Evolutionary conservation across 1,140 invertebrate genomes (phyloP), one percentile per base, ranked within the genome.

Genomic region (Notospermus geniculatus): DNA sequence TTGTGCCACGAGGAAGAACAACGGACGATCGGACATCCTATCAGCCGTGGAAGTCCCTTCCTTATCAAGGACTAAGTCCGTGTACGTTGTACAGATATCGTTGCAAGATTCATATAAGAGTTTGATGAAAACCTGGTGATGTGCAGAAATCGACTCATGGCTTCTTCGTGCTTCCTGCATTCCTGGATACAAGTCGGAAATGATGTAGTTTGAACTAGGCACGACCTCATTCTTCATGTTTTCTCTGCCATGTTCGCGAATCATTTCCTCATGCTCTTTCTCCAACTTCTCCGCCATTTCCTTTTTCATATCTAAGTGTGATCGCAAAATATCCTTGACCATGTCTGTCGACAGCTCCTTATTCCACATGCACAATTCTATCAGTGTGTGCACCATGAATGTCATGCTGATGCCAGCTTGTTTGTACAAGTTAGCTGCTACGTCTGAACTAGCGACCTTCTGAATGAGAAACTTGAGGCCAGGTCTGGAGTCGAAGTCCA

Each of bases 381-480:
- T 88, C 22, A 94, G 78, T 0, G 91, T 87, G 52, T 93, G 89
- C n/a, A 92, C 88, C 74, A 92, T 91, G 2, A 95, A 88, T 1
- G 92, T 88, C 88, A 92, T 94, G 15, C 91, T 90, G 2, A 91
- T 90, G 28, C 91, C 91, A n/a, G 92, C 91, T 80, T 94, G 92
- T 63, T 90, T 90, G 74, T 95, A 97, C 19, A 95, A 80, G 83
- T 96, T 96, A 0, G 93, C 92, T 13, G 92, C 91, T 68, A 91
- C 87, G 41, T 90, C 89, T 58, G 93, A 85, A 70, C 90, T 90
- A 0, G 89, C 91, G 0, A 96, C 92, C 84, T 95, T 96, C 79
- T 96, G 92, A 50, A 95, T 87, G 4, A 96, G 84, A 77, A 96
- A 95, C 77, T 96, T 96, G 7, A 97, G 80, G 0, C 93, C 93